These are phyloP conservation scores for Gortyna flavago DNA, from an alignment of 2,888 invertebrate genomes.

Conservation along the genomic window DNA sequence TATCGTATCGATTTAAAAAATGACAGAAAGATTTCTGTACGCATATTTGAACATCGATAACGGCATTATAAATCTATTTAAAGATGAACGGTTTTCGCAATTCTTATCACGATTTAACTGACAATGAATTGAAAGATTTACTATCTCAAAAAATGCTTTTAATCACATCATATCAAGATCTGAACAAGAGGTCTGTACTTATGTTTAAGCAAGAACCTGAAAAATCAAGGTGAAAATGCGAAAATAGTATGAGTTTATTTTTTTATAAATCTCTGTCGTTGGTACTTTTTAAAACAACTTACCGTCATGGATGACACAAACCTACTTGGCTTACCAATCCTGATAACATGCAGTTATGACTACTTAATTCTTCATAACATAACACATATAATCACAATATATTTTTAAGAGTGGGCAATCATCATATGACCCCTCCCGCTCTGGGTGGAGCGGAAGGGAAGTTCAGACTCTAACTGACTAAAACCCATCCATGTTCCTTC, in stretches of 20 bases:
- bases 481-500: too few species aligned
- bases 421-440: too few species aligned
- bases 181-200: neutral
- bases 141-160: conserved; percentile 14
- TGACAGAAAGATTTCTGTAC: conserved; percentile 17
- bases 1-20: conserved; percentile 18
- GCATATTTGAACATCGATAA: conserved; percentile 46
- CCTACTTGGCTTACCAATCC: neutral
- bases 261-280: neutral
- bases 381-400: too few species aligned
- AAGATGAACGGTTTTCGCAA: conserved; percentile 25
- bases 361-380: neutral
- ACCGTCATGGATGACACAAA: neutral
- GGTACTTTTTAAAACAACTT: neutral
- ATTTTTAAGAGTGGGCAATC: too few species aligned
- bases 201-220: too few species aligned
- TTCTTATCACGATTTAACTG: conserved; percentile 30
- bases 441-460: too few species aligned
- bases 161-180: neutral
- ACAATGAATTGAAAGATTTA: conserved; percentile 16
- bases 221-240: neutral
- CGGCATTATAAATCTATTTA: conserved; percentile 23
- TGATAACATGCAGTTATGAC: neutral
- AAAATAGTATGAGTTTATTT: too few species aligned
- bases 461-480: too few species aligned